Percentiles rank a stretch among this genome's conserved stretches.
Conservation (phyloP, 2,888 invertebrate genomes). For the Bembecia ichneumoniformis region DNA sequence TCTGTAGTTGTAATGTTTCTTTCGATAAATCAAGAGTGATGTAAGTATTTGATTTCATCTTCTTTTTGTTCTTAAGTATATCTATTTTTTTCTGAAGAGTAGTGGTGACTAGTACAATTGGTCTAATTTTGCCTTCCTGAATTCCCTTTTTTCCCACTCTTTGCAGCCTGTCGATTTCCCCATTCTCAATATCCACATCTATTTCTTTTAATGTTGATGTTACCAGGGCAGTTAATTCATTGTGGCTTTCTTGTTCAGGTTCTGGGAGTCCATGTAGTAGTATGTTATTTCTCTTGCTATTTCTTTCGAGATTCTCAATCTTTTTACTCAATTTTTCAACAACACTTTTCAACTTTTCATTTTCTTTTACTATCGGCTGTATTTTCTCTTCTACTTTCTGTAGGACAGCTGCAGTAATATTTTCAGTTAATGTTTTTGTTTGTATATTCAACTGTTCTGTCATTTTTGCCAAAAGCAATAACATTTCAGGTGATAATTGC, state of each 20-base stretch:
- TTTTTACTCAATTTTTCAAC: constrained; percentile 4
- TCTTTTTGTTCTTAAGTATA: too few species aligned
- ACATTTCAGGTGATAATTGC: constrained; percentile 2
- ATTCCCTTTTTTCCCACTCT: too few species aligned
- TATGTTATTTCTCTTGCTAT: neutral
- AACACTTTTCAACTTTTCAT: constrained; percentile 9
- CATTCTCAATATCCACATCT: neutral
- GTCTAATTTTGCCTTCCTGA: too few species aligned
- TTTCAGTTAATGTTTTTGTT: constrained; percentile 10
- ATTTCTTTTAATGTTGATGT: neutral
- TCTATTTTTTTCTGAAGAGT: too few species aligned
- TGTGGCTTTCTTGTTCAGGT: constrained; percentile 1
- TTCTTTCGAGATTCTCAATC: neutral
- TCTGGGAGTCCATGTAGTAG: constrained; percentile 1
- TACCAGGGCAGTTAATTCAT: constrained; percentile 1
- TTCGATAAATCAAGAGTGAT: too few species aligned
- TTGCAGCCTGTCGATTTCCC: neutral
- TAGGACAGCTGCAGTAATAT: constrained; percentile 7
- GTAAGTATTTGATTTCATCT: too few species aligned
- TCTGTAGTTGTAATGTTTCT: too few species aligned
- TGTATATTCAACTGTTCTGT: constrained; percentile 9
- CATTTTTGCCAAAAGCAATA: constrained; percentile 9
- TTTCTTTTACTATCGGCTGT: constrained; percentile 8
- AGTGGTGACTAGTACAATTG: too few species aligned
- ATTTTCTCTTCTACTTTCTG: constrained; percentile 11